A percentile compares a stretch with the other conserved stretches of the same genome.
Evolutionary conservation across 1,140 invertebrate genomes (phyloP).

Genomic region (Sminthurides bifidus): DNA sequence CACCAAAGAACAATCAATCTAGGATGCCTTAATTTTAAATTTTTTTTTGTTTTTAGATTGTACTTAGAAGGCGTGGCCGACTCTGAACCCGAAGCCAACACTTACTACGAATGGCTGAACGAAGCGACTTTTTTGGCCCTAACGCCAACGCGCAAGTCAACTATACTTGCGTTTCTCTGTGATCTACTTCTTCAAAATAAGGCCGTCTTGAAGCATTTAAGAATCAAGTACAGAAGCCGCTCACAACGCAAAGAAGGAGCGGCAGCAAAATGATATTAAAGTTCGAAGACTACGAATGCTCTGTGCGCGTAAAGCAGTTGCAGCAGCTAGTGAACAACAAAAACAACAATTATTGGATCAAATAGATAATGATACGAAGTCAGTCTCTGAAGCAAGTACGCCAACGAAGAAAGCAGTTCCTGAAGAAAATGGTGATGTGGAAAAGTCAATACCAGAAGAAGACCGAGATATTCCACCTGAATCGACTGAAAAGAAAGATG

Average conservation of each 20-base stretch:
- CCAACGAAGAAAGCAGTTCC: too few relatives aligned
- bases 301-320: constrained; percentile 57
- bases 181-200: constrained; percentile 89
- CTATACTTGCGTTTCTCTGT: constrained; percentile 78
- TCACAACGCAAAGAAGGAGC: constrained; percentile 24
- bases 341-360: constrained; percentile 19
- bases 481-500: constrained; percentile 44
- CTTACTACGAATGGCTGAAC: constrained; percentile 55
- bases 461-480: constrained; percentile 35
- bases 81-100: constrained; percentile 39
- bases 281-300: constrained; percentile 51
- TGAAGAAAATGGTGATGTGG: constrained; percentile 32
- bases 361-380: constrained; percentile 17
- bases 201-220: constrained; percentile 31
- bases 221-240: constrained; percentile 22
- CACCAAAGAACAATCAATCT: background rate
- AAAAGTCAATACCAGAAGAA: constrained; percentile 28
- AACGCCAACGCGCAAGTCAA: constrained; percentile 71
- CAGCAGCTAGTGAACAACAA: constrained; percentile 39
- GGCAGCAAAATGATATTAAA: constrained; percentile 30
- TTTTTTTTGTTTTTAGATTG: constrained; percentile 10
- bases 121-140: constrained; percentile 73
- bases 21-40: background rate
- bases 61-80: constrained; percentile 29
- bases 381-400: too few relatives aligned